Percentiles rank a stretch among this genome's conserved stretches.
Conservation (phyloP, 2,113 vertebrate genomes). For the Numida meleagris region DNA sequence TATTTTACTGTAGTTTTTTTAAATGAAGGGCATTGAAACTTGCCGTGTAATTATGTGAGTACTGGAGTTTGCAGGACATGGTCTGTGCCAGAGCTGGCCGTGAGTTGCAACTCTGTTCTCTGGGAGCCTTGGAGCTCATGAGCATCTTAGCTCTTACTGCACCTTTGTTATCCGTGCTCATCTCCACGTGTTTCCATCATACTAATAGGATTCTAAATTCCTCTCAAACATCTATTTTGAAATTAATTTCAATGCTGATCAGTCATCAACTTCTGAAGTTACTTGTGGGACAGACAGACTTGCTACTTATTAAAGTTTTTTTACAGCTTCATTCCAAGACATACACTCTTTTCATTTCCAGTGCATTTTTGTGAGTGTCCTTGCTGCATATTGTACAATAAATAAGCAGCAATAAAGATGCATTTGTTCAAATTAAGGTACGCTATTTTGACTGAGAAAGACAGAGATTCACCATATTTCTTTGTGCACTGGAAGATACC, state of each 20-base stretch:
- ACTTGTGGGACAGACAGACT: not conserved
- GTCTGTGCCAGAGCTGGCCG: not conserved
- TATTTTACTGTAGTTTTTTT: not conserved
- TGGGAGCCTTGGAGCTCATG: not conserved
- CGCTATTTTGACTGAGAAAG: not conserved
- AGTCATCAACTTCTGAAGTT: not conserved
- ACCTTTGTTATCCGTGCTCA: not conserved
- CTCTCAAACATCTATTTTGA: not conserved
- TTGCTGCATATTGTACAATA: fast-evolving
- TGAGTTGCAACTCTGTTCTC: not conserved
- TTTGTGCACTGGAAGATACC: not conserved
- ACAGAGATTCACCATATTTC: not conserved
- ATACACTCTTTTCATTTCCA: not conserved
- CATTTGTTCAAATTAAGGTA: not conserved
- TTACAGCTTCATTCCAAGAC: not conserved
- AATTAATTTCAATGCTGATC: not conserved
- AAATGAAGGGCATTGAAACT: not conserved
- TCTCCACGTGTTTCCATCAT: not conserved
- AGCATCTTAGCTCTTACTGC: not conserved
- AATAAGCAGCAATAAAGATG: not conserved
- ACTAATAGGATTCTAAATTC: not conserved
- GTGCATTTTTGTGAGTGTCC: not conserved
- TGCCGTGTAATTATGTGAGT: not conserved
- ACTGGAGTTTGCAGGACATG: not conserved
- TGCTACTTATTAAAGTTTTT: not conserved